phyloP scores from a whole-genome alignment of 2,797 vertebrate species.

The Oreonectes daqikongensis region DNA sequence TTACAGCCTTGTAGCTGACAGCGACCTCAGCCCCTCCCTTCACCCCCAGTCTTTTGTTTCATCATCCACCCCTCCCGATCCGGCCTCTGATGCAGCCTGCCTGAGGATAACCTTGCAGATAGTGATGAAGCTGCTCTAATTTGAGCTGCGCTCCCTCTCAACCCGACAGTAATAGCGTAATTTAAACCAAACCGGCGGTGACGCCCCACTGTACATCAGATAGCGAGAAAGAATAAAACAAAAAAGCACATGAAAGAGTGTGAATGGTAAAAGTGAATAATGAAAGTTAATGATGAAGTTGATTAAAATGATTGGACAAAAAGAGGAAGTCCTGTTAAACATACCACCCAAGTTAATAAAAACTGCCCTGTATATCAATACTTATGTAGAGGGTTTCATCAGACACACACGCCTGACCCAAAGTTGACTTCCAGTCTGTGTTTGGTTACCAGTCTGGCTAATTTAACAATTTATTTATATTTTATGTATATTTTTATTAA shows the following conservation, averaged over 20 bases:
- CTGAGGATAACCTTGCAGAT: slow-evolving; percentile 74
- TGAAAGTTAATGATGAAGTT: neutral
- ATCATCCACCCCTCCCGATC: neutral
- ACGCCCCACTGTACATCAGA: slow-evolving; percentile 30
- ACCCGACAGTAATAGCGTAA: slow-evolving; percentile 46
- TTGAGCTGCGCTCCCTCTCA: slow-evolving; percentile 65
- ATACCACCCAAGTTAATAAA: neutral
- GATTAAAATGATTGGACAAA: neutral
- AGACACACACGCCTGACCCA: too few relatives aligned
- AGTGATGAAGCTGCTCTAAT: slow-evolving; percentile 76
- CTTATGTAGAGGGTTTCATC: neutral
- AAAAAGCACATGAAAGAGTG: neutral
- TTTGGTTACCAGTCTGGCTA: too few relatives aligned
- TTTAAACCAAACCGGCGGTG: slow-evolving; percentile 53
- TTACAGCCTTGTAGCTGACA: slow-evolving; percentile 66
- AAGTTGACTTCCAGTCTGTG: too few relatives aligned
- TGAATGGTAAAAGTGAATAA: slow-evolving; percentile 8
- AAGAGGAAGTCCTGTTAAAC: neutral
- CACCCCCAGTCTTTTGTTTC: slow-evolving; percentile 10
- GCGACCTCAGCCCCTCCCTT: slow-evolving; percentile 52
- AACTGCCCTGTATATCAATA: neutral
- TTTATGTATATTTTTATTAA: too few relatives aligned
- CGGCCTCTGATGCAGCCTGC: slow-evolving; percentile 62
- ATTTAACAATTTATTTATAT: too few relatives aligned
- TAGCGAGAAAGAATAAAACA: slow-evolving; percentile 5